Base-by-base conservation (phyloP, 1,140 invertebrate species). In the Hylaeus volcanicus region DNA sequence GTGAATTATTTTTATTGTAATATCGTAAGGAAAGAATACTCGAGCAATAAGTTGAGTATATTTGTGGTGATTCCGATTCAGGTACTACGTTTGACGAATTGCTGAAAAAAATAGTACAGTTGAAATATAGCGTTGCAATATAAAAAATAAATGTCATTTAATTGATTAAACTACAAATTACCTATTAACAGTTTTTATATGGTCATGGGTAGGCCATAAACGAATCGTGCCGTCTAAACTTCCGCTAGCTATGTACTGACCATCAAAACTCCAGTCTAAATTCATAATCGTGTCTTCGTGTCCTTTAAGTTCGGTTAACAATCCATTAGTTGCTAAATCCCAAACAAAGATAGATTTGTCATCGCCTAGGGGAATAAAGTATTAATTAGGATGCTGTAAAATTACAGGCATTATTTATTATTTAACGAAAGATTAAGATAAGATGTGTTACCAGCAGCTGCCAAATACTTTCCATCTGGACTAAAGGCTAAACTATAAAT, bases 381-480 rank as follows among this genome's bases (percentile, higher is more conserved):
- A 51, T 66, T 12, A 58, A 72, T 51, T 70, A 14, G 37, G 5
- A 51, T n/a, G 61, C 41, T 63, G 65, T 2, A 48, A 80, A 70
- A 76, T 68, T 1, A 6, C 6, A 39, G 39, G 51, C 48, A 61
- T 11, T 66, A 56, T 68, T 58, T 39, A 45, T 45, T 56, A 48
- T 41, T 51, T 60, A 68, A 61, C 43, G 26, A 15, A 76, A 14
- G 26, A 39, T 39, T 26, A 51, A 60, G 11, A 26, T 41, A 48
- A 58, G 26, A 61, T 65, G 8, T 66, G 58, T 91, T 94, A 94
- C 96, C 96, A 87, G 94, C 96, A 81, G 95, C 95, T 9, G 96
- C 96, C 58, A 97, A 86, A 86, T 94, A 95, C 89, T 96, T 94
- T 75, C 96, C 96, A 92, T 95, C 94, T 4, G 96, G 95, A 89